Percentiles rank a stretch among this genome's conserved stretches.
phyloP scores from a whole-genome alignment of 1,140 invertebrate genomes.

The Acromyrmex charruanus region DNA sequence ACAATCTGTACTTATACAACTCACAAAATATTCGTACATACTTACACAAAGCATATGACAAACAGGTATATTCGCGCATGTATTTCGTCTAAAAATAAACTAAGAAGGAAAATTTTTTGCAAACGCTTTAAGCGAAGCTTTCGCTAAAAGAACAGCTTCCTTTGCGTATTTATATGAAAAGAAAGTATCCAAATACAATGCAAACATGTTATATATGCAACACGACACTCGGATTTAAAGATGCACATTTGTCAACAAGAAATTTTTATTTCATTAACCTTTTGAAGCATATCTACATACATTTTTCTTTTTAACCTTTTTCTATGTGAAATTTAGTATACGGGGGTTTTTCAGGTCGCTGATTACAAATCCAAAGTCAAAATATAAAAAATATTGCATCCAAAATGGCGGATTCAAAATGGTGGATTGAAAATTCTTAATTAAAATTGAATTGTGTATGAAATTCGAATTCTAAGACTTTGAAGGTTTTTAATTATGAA shows the following conservation, averaged over 20 bases:
- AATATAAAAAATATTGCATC: no score
- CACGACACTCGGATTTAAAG: background rate
- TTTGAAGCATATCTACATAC: no score
- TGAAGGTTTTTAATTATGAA: no score
- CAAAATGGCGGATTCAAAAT: no score
- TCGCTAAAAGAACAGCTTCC: slow-evolving; percentile 13
- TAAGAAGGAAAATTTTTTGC: slow-evolving; percentile 9
- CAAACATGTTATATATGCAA: background rate
- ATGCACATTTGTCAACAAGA: background rate
- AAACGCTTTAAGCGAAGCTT: slow-evolving; percentile 48
- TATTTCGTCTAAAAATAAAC: background rate
- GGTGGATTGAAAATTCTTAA: no score
- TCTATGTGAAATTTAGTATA: no score
- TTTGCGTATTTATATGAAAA: background rate
- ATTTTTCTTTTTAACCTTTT: no score
- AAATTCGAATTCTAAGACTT: no score
- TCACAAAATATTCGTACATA: background rate
- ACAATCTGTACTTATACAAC: background rate
- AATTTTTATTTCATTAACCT: background rate
- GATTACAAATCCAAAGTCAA: no score
- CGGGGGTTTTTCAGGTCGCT: no score
- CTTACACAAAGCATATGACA: background rate
- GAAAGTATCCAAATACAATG: background rate
- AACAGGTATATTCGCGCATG: background rate
- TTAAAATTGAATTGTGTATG: no score